phyloP scores from a whole-genome alignment of 2,113 vertebrate species.

The Fukomys damarensis region DNA sequence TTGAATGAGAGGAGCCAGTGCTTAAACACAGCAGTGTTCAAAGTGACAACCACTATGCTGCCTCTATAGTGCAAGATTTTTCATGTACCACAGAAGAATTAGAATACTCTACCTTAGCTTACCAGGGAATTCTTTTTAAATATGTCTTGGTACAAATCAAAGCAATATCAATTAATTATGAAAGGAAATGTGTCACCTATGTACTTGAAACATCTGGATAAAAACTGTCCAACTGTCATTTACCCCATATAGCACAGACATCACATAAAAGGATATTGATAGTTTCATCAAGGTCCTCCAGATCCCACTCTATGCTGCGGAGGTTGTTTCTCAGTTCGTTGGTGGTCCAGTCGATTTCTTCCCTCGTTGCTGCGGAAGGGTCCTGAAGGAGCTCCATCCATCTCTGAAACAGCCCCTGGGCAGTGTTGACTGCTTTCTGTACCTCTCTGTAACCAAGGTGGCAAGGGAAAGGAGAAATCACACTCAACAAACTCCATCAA shows the following conservation, averaged over 20 bases:
- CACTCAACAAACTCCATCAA: not conserved
- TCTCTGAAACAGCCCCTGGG: conserved; percentile 96
- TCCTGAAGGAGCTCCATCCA: conserved; percentile 95
- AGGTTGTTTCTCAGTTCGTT: conserved; percentile 98
- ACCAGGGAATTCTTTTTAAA: not conserved
- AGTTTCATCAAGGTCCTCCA: conserved; percentile 98
- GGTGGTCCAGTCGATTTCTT: conserved; percentile 98
- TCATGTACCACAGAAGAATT: not conserved
- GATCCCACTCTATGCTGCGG: conserved; percentile 98
- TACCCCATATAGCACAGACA: not conserved
- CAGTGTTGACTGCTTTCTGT: conserved; percentile 97
- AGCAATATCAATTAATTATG: not conserved
- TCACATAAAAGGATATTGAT: conserved; percentile 95
- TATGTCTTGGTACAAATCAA: not conserved
- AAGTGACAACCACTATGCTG: not conserved
- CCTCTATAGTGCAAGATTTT: not conserved
- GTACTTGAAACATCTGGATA: not conserved
- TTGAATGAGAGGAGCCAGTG: not conserved
- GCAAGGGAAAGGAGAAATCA: conserved; percentile 24
- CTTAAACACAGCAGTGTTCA: not conserved
- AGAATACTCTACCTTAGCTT: not conserved
- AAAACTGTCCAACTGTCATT: not conserved
- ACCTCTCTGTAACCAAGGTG: conserved; percentile 90
- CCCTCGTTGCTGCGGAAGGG: conserved; percentile 91
- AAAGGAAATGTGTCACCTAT: not conserved